Conservation (phyloP, 2,888 invertebrate genomes). For the Thelaira solivaga region DNA sequence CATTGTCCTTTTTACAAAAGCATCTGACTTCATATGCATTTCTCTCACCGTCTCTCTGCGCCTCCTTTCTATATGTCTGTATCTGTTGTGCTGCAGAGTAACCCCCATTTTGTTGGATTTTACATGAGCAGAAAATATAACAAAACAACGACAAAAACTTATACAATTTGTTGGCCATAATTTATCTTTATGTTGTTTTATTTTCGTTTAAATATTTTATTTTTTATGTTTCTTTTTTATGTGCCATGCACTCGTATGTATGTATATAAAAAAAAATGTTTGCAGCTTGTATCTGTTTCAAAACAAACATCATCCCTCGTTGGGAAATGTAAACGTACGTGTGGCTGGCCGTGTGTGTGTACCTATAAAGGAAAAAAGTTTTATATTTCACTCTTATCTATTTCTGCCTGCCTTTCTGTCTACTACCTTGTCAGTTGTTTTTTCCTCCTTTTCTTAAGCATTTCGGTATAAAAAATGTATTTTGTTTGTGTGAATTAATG, state of each 20-base stretch:
- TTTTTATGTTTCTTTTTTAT: slow-evolving; percentile 44
- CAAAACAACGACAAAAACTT: no score
- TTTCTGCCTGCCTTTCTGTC: slow-evolving; percentile 17
- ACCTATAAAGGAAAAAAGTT: slow-evolving; percentile 68
- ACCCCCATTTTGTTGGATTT: slow-evolving; percentile 28
- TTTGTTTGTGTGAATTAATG: slow-evolving; percentile 69
- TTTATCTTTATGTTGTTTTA: slow-evolving; percentile 68
- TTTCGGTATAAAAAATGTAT: slow-evolving; percentile 30
- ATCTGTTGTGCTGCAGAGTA: background rate
- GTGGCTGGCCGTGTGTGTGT: no score
- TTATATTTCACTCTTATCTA: slow-evolving; percentile 71
- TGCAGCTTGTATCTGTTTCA: slow-evolving; percentile 27
- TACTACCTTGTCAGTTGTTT: slow-evolving; percentile 17
- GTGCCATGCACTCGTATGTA: background rate
- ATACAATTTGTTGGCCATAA: slow-evolving; percentile 70
- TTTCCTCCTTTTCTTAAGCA: background rate
- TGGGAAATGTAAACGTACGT: slow-evolving; percentile 16
- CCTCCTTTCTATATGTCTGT: background rate
- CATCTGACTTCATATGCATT: slow-evolving; percentile 5
- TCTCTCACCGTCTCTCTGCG: background rate
- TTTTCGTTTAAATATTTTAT: slow-evolving; percentile 57
- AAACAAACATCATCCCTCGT: slow-evolving; percentile 46
- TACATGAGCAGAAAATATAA: background rate
- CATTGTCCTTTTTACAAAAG: slow-evolving; percentile 3
- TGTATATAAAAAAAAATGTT: background rate